phyloP scores from a whole-genome alignment of 1,140 invertebrate genomes.

The Bombus sylvicola region DNA sequence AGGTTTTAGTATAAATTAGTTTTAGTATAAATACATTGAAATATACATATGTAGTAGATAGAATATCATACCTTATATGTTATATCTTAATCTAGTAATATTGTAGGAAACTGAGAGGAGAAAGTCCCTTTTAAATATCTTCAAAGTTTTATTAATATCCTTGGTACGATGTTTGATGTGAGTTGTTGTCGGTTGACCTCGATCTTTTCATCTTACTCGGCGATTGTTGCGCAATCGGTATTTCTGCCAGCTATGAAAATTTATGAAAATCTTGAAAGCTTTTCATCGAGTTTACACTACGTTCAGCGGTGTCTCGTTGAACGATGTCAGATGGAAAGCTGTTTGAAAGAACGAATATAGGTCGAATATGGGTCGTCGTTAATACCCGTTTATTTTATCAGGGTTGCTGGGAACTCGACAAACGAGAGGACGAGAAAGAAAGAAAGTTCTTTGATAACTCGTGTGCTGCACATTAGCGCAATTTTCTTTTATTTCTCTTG shows the following conservation, averaged over 20 bases:
- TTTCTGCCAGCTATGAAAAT: background rate
- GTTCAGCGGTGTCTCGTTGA: background rate
- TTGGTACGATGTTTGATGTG: no score
- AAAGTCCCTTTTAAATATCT: no score
- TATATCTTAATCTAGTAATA: no score
- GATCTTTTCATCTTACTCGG: background rate
- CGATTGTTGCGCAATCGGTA: background rate
- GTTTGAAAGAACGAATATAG: constrained; percentile 12
- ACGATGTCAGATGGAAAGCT: constrained; percentile 14
- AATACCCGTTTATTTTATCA: constrained; percentile 34
- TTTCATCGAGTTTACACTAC: background rate
- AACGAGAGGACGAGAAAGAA: background rate
- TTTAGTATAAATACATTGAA: no score
- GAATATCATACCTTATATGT: no score
- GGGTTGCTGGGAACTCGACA: background rate
- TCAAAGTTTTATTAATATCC: no score
- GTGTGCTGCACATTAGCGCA: constrained; percentile 21
- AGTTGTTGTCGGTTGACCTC: background rate
- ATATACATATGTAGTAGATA: no score
- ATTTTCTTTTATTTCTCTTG: constrained; percentile 31
- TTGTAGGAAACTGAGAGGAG: no score
- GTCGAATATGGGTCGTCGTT: constrained; percentile 29
- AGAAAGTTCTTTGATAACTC: constrained; percentile 2
- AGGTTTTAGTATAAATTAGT: no score
- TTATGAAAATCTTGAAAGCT: constrained; percentile 17